Base-by-base conservation (phyloP, 2,113 vertebrate species). In the Porphyrio hochstetteri region DNA sequence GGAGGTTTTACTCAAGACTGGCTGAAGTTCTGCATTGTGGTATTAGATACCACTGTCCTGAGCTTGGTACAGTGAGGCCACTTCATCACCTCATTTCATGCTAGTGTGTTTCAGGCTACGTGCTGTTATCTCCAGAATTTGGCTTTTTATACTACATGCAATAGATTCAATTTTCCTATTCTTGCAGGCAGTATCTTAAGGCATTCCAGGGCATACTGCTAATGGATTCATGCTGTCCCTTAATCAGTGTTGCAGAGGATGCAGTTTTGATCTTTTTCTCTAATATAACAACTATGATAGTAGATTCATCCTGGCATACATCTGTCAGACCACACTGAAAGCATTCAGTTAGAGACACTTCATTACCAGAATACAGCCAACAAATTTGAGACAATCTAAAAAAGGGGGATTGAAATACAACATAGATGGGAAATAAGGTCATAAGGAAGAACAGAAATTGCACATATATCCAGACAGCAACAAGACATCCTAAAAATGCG, bases 221-320 rank as follows among this genome's bases (percentile, higher is more conserved):
- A 46, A 46, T 33, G 65, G 74, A 94, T 94, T 93, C 88, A 94
- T 95, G 77, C 77, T 69, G 61, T 84, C 74, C 80, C 60, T 94
- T 96, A 93, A 95, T 95, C 93, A 94, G 8, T 92, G 67, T 90
- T 94, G 92, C 16, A 4, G 63, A 92, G 5, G 7, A 85, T 88
- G 80, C 86, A 61, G 48, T 84, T 95, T 82, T 82, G 65, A 61
- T 94, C 56, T 93, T 84, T 88, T 93, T 75, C 81, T 93, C 61
- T 70, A 85, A 77, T 72, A 68, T 35, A 50, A 61, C 77, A 82
- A 87, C 81, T 89, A 59, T 64, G 70, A 76, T 82, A 67, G 65
- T 89, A 79, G 29, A 89, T 91, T 87, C 69, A 87, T 91, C 63
- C 74, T 87, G 74, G 61, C 80, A 87, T 92, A 61, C 72, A 72